phyloP scores from a whole-genome alignment of 2,888 invertebrate species.

The Sarcophaga rosellei region DNA sequence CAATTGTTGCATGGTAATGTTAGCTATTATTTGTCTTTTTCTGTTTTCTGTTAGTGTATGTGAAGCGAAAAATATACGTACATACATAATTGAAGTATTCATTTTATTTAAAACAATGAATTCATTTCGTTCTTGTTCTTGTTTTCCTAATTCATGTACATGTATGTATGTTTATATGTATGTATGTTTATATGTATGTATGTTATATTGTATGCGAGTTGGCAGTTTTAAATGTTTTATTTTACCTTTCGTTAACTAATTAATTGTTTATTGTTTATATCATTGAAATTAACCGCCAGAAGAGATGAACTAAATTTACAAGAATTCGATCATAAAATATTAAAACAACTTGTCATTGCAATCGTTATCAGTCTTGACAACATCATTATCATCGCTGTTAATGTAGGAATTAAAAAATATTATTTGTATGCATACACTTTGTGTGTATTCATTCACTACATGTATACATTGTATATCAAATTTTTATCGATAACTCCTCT shows the following conservation, averaged over 20 bases:
- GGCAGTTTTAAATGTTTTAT: neutral
- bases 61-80: slow-evolving; percentile 9
- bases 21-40: neutral
- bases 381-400: slow-evolving; percentile 4
- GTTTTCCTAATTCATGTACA: neutral
- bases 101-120: slow-evolving; percentile 21
- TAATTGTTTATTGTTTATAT: slow-evolving; percentile 34
- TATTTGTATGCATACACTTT: too few relatives aligned
- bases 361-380: slow-evolving; percentile 32
- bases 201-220: neutral
- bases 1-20: too few relatives aligned
- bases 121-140: slow-evolving; percentile 24
- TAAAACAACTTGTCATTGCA: slow-evolving; percentile 49
- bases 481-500: too few relatives aligned
- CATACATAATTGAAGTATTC: neutral
- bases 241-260: slow-evolving; percentile 21
- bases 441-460: too few relatives aligned
- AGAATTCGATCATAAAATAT: slow-evolving; percentile 49
- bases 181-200: neutral
- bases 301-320: slow-evolving; percentile 36
- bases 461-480: too few relatives aligned
- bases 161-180: slow-evolving; percentile 1
- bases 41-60: neutral
- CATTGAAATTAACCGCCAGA: slow-evolving; percentile 37
- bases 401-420: too few relatives aligned